Evolutionary conservation across 2,113 vertebrate species (phyloP).

Genomic region (Collichthys lucidus): DNA sequence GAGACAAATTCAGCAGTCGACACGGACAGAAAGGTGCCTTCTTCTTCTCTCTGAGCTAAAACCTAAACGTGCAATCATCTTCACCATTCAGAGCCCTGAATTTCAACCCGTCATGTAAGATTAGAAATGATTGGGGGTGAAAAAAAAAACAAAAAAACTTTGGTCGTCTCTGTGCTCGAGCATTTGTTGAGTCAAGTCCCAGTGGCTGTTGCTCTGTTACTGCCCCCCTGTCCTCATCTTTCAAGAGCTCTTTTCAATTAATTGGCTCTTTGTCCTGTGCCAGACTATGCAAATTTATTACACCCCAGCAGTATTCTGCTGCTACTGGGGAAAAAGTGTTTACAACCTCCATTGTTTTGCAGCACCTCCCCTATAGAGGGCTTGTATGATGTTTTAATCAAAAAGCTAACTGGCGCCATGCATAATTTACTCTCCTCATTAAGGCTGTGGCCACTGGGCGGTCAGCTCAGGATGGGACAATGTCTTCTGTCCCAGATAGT

Average conservation of each 20-base stretch:
- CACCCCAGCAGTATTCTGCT: slow-evolving; percentile 92
- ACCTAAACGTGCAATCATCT: not conserved
- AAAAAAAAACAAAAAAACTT: slow-evolving; percentile 18
- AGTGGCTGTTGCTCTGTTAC: slow-evolving; percentile 91
- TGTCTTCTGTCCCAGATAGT: slow-evolving; percentile 72
- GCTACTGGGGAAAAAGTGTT: slow-evolving; percentile 91
- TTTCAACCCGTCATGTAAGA: slow-evolving; percentile 24
- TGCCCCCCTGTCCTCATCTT: slow-evolving; percentile 87
- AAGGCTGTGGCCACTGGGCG: slow-evolving; percentile 75
- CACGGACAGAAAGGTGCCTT: slow-evolving; percentile 96
- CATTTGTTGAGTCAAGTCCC: slow-evolving; percentile 93
- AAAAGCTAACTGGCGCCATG: slow-evolving; percentile 92
- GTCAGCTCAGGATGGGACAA: slow-evolving; percentile 78
- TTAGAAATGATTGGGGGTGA: slow-evolving; percentile 22
- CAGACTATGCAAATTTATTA: slow-evolving; percentile 99
- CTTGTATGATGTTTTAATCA: slow-evolving; percentile 98
- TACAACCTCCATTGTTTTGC: slow-evolving; percentile 95
- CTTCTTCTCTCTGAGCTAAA: not conserved
- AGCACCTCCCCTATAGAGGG: slow-evolving; percentile 88
- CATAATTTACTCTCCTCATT: slow-evolving; percentile 86
- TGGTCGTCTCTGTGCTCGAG: slow-evolving; percentile 43
- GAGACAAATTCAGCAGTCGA: slow-evolving; percentile 98
- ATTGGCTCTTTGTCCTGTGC: slow-evolving; percentile 96
- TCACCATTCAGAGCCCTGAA: not conserved
- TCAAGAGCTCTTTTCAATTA: slow-evolving; percentile 95